Percentiles rank a stretch among this genome's conserved stretches.
Evolutionary conservation across 2,113 vertebrate species (phyloP).

Genomic region (Anser brachyrhynchus): DNA sequence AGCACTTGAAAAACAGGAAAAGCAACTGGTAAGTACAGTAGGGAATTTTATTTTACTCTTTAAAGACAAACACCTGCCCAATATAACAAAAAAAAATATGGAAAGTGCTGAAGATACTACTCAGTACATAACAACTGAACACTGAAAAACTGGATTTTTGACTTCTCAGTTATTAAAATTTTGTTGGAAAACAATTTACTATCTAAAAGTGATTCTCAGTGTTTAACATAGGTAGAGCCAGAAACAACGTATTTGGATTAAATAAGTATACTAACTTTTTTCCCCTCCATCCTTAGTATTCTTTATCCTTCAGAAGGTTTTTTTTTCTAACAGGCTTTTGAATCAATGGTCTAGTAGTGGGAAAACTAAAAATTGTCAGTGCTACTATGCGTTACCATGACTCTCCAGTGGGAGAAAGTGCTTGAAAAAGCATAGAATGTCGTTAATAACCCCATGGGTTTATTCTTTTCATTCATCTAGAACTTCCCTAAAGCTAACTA

Average conservation of each 20-base stretch:
- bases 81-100: neutral
- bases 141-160: neutral
- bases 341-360: neutral
- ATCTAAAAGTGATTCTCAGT: neutral
- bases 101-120: neutral
- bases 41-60: constrained; percentile 41
- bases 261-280: neutral
- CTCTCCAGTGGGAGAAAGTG: neutral
- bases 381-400: neutral
- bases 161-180: neutral
- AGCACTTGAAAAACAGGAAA: constrained; percentile 95
- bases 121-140: neutral
- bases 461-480: neutral
- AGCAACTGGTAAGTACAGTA: constrained; percentile 90
- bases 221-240: neutral
- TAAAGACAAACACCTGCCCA: neutral
- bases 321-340: neutral
- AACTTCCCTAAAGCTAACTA: neutral
- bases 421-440: neutral
- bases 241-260: neutral
- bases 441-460: neutral
- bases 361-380: neutral
- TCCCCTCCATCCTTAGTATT: neutral
- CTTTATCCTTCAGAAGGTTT: neutral
- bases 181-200: neutral